A percentile compares a stretch with the other conserved stretches of the same genome.
phyloP scores from a whole-genome alignment of 1,140 invertebrate species.

The Rhopalosiphum padi region DNA sequence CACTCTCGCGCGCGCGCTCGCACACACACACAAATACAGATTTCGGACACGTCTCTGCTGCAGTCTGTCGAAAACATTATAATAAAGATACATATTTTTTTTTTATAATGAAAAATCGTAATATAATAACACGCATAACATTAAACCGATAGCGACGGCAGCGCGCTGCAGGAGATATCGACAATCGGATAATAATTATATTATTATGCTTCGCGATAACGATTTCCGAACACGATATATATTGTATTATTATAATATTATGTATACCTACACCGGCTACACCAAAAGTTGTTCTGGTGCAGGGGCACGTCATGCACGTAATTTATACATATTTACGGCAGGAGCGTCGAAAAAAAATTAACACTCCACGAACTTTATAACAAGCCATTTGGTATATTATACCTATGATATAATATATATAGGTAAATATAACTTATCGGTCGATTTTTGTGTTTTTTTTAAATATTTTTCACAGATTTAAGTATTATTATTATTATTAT shows the following conservation, averaged over 20 bases:
- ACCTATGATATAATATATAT: neutral
- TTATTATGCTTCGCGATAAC: neutral
- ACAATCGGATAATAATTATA: neutral
- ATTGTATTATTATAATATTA: neutral
- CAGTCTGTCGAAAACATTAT: neutral
- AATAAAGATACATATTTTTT: neutral
- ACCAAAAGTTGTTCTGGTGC: neutral
- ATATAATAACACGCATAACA: neutral
- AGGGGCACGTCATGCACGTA: neutral
- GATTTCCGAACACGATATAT: slow-evolving; percentile 6
- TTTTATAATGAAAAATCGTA: neutral
- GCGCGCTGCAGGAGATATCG: neutral
- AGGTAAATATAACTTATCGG: no score
- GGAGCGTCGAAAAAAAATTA: neutral
- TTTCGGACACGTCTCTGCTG: neutral
- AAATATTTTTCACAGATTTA: no score
- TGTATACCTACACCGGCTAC: neutral
- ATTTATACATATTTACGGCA: neutral
- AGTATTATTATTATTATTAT: neutral
- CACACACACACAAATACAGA: neutral
- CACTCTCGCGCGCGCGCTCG: neutral
- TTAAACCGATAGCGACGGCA: neutral
- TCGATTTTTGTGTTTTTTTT: no score
- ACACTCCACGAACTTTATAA: neutral
- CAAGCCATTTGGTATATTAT: neutral